Percentiles rank a stretch among this genome's conserved stretches.
Evolutionary conservation across 2,888 invertebrate genomes (phyloP).

Genomic region (Phyllotreta cruciferae): DNA sequence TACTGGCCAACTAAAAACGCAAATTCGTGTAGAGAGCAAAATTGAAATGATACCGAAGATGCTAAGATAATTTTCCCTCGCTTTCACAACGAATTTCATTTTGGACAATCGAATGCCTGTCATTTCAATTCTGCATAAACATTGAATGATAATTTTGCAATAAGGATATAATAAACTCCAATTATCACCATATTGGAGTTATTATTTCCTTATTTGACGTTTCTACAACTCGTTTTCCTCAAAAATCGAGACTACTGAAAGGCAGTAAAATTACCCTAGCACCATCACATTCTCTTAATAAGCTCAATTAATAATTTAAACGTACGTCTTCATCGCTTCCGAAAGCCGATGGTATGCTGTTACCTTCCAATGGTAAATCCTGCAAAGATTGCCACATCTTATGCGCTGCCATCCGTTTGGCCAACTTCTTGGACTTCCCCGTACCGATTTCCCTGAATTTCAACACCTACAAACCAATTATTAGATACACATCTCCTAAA

Average conservation of each 20-base stretch:
- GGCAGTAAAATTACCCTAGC: constrained; percentile 64
- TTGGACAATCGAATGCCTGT: constrained; percentile 16
- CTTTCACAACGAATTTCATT: constrained; percentile 37
- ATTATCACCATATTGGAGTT: too few species aligned
- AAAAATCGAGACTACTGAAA: constrained; percentile 62
- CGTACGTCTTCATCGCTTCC: constrained; percentile 75
- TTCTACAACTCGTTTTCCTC: too few species aligned
- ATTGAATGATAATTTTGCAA: too few species aligned
- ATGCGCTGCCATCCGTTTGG: constrained; percentile 94
- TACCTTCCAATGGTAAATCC: constrained; percentile 76
- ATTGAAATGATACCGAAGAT: constrained; percentile 38
- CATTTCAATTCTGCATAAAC: constrained; percentile 51
- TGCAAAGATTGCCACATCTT: constrained; percentile 90
- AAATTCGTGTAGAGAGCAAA: constrained; percentile 32
- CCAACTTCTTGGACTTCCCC: constrained; percentile 95
- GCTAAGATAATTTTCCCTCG: constrained; percentile 50
- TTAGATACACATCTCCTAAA: neutral
- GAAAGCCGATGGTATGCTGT: constrained; percentile 66
- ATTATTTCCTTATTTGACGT: too few species aligned
- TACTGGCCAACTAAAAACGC: constrained; percentile 52
- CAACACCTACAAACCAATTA: constrained; percentile 65
- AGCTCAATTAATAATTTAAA: constrained; percentile 24
- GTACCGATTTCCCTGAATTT: constrained; percentile 85
- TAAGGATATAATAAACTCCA: too few species aligned
- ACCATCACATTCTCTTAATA: constrained; percentile 31